phyloP scores from a whole-genome alignment of 2,113 vertebrate species.

The Anguilla rostrata region DNA sequence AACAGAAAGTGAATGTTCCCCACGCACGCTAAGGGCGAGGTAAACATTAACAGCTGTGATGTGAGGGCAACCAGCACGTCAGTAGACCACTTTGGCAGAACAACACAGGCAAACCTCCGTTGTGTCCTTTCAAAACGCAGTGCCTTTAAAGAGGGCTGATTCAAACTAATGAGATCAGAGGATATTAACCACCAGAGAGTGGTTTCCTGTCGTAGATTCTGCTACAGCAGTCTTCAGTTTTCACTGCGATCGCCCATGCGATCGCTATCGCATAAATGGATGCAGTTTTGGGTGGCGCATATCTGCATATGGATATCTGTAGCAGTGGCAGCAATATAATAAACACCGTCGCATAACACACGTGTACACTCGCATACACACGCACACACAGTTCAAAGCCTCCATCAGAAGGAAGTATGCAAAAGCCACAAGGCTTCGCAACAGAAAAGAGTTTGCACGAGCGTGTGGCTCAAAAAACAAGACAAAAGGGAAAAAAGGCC shows the following conservation, averaged over 20 bases:
- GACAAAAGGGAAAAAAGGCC: neutral
- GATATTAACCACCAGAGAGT: neutral
- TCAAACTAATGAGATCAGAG: neutral
- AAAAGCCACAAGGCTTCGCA: slow-evolving; percentile 67
- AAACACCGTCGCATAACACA: neutral
- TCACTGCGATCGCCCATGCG: neutral
- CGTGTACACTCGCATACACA: slow-evolving; percentile 9
- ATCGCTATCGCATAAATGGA: neutral
- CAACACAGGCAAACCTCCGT: neutral
- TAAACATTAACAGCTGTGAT: neutral
- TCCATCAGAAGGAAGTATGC: slow-evolving; percentile 64
- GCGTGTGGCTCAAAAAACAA: neutral
- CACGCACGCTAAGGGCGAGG: neutral
- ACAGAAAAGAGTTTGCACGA: slow-evolving; percentile 45
- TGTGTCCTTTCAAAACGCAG: neutral
- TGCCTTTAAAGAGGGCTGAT: neutral
- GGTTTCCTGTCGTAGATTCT: neutral
- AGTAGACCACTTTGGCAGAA: neutral
- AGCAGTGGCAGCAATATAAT: neutral
- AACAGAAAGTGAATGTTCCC: neutral
- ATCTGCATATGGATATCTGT: neutral
- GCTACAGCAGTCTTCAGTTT: neutral
- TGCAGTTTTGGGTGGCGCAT: neutral
- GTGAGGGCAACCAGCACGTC: neutral
- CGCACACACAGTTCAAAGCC: slow-evolving; percentile 23